Base-by-base conservation (phyloP, 2,113 vertebrate species). In the Halcyon senegalensis region DNA sequence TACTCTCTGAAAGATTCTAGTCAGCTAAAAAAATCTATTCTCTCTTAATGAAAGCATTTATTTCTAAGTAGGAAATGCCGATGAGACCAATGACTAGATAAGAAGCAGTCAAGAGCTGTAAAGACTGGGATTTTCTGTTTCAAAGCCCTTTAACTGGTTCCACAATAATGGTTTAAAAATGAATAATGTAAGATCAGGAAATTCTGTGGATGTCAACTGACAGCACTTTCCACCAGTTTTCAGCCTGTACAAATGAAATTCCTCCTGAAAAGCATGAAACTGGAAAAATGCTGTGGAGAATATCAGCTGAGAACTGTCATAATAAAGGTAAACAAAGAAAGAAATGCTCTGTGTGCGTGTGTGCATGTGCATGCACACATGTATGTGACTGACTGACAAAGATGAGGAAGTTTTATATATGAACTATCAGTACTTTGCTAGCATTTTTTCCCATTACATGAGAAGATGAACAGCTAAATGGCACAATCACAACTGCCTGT, bases 21-120 rank as follows among this genome's bases (percentile, higher is more conserved):
- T 94, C 93, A 96, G 73, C 77, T 93, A 89, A 85, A 94, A 93
- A 97, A 96, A 92, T 83, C 70, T 95, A 81, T 89, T 94, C 73
- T 11, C 60, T 69, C 90, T 94, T 89, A 97, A 86, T 69, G 75
- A 92, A 92, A 70, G 64, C 24, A 86, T 87, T 96, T 93, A 46
- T 96, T 96, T 96, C n/a, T 84, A 94, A 93, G 77, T 67, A 64
- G 55, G 83, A 91, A 93, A 88, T 83, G 62, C 24, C 14, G 0
- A 94, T 91, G 80, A 91, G 78, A 75, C 68, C 69, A 95, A 84
- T 74, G 69, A 77, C 58, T 87, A 84, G 31, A 77, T 84, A 88
- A 92, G 95, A 95, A 86, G n/a, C 37, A 82, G 55, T 73, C 53
- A 70, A 91, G 68, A 93, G 44, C 25, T 87, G 25, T 77, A 58